These are phyloP conservation scores for Lophura swinhoii DNA, from an alignment of 2,797 vertebrate genomes.

Conservation along the genomic window DNA sequence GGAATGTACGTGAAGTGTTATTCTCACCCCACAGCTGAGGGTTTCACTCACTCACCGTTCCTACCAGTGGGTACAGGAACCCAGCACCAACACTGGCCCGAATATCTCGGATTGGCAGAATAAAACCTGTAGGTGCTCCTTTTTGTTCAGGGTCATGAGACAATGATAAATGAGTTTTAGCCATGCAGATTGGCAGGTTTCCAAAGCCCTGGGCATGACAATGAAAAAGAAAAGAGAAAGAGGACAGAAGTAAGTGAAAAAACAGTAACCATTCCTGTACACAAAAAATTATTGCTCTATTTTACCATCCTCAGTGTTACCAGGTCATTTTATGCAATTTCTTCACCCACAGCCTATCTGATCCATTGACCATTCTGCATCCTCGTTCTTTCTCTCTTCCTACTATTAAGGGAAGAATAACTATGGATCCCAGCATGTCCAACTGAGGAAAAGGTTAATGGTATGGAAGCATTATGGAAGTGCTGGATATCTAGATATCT, in stretches of 20 bases:
- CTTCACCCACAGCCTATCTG: not conserved
- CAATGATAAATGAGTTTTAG: conserved; percentile 96
- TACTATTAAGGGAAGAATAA: not conserved
- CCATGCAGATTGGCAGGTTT: conserved; percentile 96
- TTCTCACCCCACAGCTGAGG: not conserved
- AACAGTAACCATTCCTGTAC: not conserved
- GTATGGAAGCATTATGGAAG: not conserved
- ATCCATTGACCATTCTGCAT: not conserved
- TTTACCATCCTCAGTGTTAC: not conserved
- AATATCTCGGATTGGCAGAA: conserved; percentile 94
- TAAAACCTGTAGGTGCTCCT: conserved; percentile 92
- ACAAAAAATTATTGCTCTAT: not conserved
- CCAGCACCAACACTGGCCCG: conserved; percentile 95
- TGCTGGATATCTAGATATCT: not conserved
- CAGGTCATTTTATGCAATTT: not conserved
- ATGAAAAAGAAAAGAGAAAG: not conserved
- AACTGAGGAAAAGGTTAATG: not conserved
- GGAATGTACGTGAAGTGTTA: not conserved
- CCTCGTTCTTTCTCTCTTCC: not conserved
- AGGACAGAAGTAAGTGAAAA: not conserved
- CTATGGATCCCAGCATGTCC: not conserved
- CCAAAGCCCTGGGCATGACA: conserved; percentile 87
- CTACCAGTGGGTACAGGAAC: conserved; percentile 93
- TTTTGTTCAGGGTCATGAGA: conserved; percentile 96
- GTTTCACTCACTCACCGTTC: conserved; percentile 84